Base-by-base conservation (phyloP, 92 coral and sea anemone species). In the Plumapathes pennacea region DNA sequence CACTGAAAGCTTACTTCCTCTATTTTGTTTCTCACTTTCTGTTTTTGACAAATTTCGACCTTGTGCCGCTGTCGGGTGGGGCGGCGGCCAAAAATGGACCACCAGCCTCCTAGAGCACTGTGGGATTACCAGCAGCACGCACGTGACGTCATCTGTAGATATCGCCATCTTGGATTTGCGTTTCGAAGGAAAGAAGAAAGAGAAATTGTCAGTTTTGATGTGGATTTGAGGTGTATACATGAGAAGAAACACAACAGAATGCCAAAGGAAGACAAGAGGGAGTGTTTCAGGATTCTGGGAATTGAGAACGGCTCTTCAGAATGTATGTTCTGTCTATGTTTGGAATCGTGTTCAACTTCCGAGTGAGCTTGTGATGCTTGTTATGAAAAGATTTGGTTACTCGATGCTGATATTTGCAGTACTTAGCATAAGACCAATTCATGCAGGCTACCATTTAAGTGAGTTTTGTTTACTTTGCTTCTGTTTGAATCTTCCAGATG, bases 251-350 rank as follows among this genome's bases (percentile, higher is more conserved):
- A 63, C 72, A 22, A 69, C 50, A 94, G 77, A 73, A 94, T 94
- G 99, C 99, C 99, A 58, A 94, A 89, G 77, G 99, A 88, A 77
- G 97, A 89, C 38, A 89, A 76, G 82, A 86, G 79, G 54, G 92
- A 90, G 67, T 73, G 60, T 69, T 82, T 84, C 73, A 90, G 80
- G 84, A 60, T 78, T 66, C 89, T 94, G 34, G 91, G 89, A 63
- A 75, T 94, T 41, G 97, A 84, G 42, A 81, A 53, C 57, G 80
- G 68, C 60, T 79, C 96, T 47, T 56, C 89, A 2, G 85, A 88
- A 72, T 84, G 96, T 92, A 94, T 55, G 99, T 84, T 45, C 14
- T 25, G 5, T 39, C 44, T 33, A 45, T 36, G 20, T 38, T 62
- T 46, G 31, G 39, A 21, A 29, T 46, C 53, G 46, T 32, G 22